phyloP scores from a whole-genome alignment of 1,140 invertebrate species.

The Saccostrea echinata region DNA sequence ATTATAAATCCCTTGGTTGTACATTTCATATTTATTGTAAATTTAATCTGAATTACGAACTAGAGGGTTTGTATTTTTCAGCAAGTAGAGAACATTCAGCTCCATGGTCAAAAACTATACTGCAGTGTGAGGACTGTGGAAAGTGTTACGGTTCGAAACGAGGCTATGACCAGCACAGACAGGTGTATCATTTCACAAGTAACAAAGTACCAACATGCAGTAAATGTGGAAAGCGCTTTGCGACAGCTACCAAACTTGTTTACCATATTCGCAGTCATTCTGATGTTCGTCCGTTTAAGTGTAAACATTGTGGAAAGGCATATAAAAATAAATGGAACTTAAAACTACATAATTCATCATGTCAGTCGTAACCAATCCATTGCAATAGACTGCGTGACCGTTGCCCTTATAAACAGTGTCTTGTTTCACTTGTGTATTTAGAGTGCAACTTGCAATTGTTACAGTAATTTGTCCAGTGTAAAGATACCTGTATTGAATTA shows the following conservation, averaged over 20 bases:
- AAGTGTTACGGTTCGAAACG: not conserved
- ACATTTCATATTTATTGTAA: not conserved
- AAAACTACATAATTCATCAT: not conserved
- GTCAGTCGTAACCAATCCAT: too few species aligned
- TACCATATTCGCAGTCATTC: not conserved
- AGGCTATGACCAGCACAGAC: not conserved
- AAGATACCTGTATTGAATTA: not conserved
- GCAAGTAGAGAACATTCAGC: not conserved
- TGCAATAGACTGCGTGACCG: too few species aligned
- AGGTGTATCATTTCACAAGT: not conserved
- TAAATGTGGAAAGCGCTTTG: not conserved
- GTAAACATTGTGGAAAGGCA: not conserved
- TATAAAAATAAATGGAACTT: slow-evolving; percentile 4
- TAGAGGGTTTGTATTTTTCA: not conserved
- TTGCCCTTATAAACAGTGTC: too few species aligned
- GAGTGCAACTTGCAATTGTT: too few species aligned
- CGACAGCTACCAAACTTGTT: not conserved
- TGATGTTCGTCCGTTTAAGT: not conserved
- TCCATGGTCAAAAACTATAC: not conserved
- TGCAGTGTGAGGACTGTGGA: not conserved
- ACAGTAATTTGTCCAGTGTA: not conserved
- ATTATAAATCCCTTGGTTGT: not conserved
- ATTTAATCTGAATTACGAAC: not conserved
- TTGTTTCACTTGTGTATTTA: too few species aligned
- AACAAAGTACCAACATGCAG: not conserved